A percentile compares a stretch with the other conserved stretches of the same genome.
phyloP scores from a whole-genome alignment of 2,888 invertebrate species.

The Erpobdella octoculata region DNA sequence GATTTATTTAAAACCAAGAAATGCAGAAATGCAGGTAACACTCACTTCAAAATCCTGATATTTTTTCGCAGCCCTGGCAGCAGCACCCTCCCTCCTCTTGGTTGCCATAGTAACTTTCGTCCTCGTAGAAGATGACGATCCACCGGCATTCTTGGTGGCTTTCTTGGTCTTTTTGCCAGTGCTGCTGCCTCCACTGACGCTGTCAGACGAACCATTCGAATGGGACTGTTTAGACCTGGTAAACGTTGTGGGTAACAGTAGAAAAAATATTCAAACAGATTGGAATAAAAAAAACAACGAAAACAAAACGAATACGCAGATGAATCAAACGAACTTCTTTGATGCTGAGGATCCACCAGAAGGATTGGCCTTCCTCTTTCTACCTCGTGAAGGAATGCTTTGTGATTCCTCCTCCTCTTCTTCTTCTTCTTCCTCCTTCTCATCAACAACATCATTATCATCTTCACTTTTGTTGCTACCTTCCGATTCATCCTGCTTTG shows the following conservation, averaged over 20 bases:
- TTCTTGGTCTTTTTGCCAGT: slow-evolving; percentile 10
- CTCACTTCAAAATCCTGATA: slow-evolving; percentile 29
- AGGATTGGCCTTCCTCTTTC: background rate
- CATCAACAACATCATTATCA: slow-evolving; percentile 17
- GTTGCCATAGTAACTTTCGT: slow-evolving; percentile 13
- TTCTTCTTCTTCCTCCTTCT: background rate
- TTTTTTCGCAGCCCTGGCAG: slow-evolving; percentile 27
- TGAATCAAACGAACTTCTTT: too few species aligned
- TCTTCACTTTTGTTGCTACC: slow-evolving; percentile 25
- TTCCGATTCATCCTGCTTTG: background rate
- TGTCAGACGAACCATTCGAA: slow-evolving; percentile 3
- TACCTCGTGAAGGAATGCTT: too few species aligned
- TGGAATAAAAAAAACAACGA: background rate
- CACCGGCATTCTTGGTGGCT: background rate
- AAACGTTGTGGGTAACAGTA: background rate
- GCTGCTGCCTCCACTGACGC: slow-evolving; percentile 5
- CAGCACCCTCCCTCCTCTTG: slow-evolving; percentile 29
- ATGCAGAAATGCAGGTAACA: background rate
- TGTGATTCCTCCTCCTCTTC: slow-evolving; percentile 3
- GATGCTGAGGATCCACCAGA: background rate
- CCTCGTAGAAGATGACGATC: too few species aligned
- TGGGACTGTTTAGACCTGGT: too few species aligned
- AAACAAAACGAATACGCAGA: background rate
- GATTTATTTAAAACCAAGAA: background rate
- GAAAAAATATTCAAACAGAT: background rate